Percentiles rank a stretch among this genome's conserved stretches.
Evolutionary conservation across 2,113 vertebrate species (phyloP).

Genomic region (Psilopogon haemacephalus): DNA sequence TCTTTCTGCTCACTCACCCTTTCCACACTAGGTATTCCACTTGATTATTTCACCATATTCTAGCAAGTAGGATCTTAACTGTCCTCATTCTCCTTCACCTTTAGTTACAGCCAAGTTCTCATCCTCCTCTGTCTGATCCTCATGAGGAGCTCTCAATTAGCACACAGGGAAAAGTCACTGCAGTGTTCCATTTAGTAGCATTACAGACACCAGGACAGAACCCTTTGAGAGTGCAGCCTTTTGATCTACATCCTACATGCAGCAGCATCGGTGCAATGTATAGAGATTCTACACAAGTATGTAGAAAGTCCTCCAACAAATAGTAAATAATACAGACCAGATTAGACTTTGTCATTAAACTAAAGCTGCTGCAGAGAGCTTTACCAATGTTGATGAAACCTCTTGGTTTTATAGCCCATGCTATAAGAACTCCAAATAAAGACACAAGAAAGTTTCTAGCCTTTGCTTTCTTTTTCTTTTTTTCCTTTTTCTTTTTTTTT

Average conservation of each 20-base stretch:
- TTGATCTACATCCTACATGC: neutral
- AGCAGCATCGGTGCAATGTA: neutral
- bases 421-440: neutral
- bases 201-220: neutral
- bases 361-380: neutral
- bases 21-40: neutral
- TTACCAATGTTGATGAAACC: neutral
- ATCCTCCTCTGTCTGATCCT: neutral
- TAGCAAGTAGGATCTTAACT: neutral
- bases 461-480: neutral
- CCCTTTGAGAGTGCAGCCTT: neutral
- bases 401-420: neutral
- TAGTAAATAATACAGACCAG: neutral
- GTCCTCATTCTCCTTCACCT: neutral
- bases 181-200: neutral
- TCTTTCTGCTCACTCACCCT: neutral
- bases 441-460: neutral
- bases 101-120: neutral
- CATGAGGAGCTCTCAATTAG: neutral
- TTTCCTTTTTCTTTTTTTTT: neutral
- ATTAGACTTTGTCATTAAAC: neutral
- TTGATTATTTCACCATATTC: neutral
- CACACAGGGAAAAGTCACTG: neutral
- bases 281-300: neutral
- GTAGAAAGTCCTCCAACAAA: neutral